Evolutionary conservation across 1,140 invertebrate species (phyloP).

Genomic region (Pinna nobilis): DNA sequence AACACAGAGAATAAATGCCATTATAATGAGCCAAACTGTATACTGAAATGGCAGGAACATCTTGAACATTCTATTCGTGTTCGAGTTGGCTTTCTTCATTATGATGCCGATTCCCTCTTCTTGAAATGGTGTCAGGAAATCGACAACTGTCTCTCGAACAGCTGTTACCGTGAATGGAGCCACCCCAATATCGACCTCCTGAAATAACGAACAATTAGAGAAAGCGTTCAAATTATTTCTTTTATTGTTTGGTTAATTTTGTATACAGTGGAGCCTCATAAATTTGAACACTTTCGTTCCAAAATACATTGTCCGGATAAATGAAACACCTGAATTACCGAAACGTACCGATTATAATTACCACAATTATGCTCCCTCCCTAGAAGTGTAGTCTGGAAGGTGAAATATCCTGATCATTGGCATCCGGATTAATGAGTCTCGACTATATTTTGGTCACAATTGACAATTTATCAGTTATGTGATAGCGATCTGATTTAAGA

Average conservation of each 20-base stretch:
- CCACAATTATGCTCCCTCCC: not conserved
- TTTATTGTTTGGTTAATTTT: not conserved
- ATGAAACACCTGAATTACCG: too few species aligned
- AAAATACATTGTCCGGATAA: too few species aligned
- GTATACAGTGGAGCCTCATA: too few species aligned
- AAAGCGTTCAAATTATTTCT: not conserved
- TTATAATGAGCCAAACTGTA: slow-evolving; percentile 1
- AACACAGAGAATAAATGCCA: not conserved
- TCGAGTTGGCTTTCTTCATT: slow-evolving; percentile 96
- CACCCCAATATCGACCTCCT: slow-evolving; percentile 65
- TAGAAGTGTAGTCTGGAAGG: too few species aligned
- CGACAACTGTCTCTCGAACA: slow-evolving; percentile 59
- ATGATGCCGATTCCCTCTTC: slow-evolving; percentile 77
- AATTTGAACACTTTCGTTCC: too few species aligned
- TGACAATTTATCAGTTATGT: not conserved
- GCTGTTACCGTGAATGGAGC: slow-evolving; percentile 64
- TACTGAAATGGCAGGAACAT: slow-evolving; percentile 16
- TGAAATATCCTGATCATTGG: too few species aligned
- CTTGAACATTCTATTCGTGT: slow-evolving; percentile 90
- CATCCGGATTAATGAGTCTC: too few species aligned
- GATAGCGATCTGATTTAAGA: not conserved
- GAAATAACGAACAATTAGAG: not conserved
- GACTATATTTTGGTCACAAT: not conserved
- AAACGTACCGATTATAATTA: not conserved
- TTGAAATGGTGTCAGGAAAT: slow-evolving; percentile 69